Conservation (phyloP, 2,113 vertebrate species). For the Serilophus lunatus region DNA sequence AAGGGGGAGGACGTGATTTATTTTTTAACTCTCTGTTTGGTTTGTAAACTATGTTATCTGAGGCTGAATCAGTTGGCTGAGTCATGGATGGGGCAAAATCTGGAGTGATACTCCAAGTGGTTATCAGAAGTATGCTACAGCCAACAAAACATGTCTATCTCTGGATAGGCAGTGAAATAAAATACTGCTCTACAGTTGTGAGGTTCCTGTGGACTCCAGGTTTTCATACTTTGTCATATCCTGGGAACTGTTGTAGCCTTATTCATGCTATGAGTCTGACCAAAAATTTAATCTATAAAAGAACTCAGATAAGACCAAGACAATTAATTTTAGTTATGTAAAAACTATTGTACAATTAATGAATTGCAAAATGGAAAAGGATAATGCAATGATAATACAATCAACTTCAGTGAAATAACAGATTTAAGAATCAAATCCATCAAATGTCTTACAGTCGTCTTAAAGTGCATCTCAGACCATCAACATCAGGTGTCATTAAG, state of each 20-base stretch:
- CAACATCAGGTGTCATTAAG: not conserved
- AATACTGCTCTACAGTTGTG: not conserved
- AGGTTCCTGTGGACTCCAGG: not conserved
- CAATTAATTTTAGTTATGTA: not conserved
- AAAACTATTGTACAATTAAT: not conserved
- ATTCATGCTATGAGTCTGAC: not conserved
- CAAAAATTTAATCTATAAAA: not conserved
- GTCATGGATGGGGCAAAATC: not conserved
- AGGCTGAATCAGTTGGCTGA: not conserved
- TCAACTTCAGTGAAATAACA: not conserved
- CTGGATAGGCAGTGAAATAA: not conserved
- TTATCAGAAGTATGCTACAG: not conserved
- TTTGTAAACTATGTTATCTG: not conserved
- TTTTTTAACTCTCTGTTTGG: not conserved
- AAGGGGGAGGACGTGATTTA: not conserved
- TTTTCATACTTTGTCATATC: not conserved
- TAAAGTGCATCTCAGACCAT: not conserved
- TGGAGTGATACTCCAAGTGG: not conserved
- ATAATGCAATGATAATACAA: not conserved
- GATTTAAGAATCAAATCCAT: not conserved
- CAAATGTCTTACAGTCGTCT: not conserved
- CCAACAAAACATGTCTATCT: not conserved
- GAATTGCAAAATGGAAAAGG: not conserved
- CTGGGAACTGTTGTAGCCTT: not conserved
- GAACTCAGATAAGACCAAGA: not conserved